Evolutionary conservation across 2,888 invertebrate species (phyloP).

Genomic region (Brachyptera risi): DNA sequence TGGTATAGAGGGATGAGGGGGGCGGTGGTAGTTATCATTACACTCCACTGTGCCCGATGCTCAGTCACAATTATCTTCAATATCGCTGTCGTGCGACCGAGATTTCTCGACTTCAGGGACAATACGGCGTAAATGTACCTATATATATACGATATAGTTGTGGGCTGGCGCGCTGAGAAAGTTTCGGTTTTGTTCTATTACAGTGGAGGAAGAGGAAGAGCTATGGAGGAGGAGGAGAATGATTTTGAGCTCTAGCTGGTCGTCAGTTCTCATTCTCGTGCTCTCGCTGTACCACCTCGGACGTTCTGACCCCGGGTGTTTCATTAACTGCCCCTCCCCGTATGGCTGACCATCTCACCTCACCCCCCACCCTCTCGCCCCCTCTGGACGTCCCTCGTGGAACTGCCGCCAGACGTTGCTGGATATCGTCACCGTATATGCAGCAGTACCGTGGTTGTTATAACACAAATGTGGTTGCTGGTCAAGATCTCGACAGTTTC

Average conservation of each 20-base stretch:
- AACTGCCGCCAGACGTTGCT: too few species aligned
- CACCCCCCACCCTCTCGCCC: too few species aligned
- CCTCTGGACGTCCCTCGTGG: too few species aligned
- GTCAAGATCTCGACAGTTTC: too few species aligned
- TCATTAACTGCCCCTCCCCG: slow-evolving; percentile 17
- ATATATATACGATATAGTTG: neutral
- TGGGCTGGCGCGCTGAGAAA: neutral
- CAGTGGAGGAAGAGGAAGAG: too few species aligned
- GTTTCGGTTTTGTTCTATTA: neutral
- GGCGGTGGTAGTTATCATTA: neutral
- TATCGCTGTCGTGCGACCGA: neutral
- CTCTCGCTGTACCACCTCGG: neutral
- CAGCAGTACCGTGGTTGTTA: too few species aligned
- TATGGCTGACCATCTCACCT: too few species aligned
- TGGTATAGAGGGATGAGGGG: too few species aligned
- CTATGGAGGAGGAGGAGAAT: neutral
- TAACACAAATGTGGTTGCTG: too few species aligned
- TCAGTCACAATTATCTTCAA: slow-evolving; percentile 18
- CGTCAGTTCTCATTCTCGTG: slow-evolving; percentile 15
- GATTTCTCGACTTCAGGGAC: slow-evolving; percentile 14
- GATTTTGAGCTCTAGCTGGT: neutral
- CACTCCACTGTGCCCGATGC: neutral
- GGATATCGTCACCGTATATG: too few species aligned
- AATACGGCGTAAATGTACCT: neutral
- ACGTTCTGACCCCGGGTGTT: slow-evolving; percentile 17